Conservation (phyloP, 35 echinoderm and acorn worm genomes). For the Anneissia japonica region DNA sequence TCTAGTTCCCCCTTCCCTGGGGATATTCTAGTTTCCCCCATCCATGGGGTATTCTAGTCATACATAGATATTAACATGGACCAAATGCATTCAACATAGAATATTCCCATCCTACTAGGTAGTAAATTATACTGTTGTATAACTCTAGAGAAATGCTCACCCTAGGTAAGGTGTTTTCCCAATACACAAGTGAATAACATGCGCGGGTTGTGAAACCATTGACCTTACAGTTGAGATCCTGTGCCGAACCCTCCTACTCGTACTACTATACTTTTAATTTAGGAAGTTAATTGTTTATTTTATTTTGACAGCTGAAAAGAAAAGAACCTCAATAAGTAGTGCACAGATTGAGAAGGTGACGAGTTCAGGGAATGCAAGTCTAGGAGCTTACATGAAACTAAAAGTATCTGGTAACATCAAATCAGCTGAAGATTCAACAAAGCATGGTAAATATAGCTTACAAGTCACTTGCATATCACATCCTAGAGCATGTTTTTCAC, state of each 20-base stretch:
- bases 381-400: conserved; percentile 76
- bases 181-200: background rate
- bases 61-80: too few relatives aligned
- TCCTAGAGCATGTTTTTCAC: too few relatives aligned
- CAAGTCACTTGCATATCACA: too few relatives aligned
- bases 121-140: background rate
- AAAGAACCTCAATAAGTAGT: conserved; percentile 11
- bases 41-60: too few relatives aligned
- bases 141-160: background rate
- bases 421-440: background rate
- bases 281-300: background rate
- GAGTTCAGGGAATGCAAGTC: conserved; percentile 45
- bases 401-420: conserved; percentile 63
- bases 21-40: too few relatives aligned
- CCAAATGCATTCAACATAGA: too few relatives aligned
- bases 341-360: conserved; percentile 33
- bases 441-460: too few relatives aligned
- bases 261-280: too few relatives aligned
- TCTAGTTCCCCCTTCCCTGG: too few relatives aligned
- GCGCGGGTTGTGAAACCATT: background rate
- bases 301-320: conserved; percentile 22
- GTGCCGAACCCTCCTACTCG: too few relatives aligned
- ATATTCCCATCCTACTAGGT: too few relatives aligned
- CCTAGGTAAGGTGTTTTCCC: background rate
- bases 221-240: background rate